Percentiles rank a stretch among this genome's conserved stretches.
phyloP scores from a whole-genome alignment of 2,113 vertebrate genomes.

The Amphilophus citrinellus region DNA sequence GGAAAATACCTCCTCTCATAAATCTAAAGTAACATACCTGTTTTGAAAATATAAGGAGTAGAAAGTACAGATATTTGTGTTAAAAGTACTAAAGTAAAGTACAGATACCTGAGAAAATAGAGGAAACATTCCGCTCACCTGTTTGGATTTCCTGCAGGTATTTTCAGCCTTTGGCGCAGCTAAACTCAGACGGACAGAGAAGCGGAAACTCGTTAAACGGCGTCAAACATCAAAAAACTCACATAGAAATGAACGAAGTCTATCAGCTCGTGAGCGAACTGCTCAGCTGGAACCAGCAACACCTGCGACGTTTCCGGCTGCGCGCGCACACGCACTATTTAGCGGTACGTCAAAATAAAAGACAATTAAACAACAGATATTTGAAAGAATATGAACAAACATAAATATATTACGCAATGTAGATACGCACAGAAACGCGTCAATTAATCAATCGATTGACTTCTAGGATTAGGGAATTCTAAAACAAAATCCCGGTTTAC shows the following conservation, averaged over 20 bases:
- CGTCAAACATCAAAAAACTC: neutral
- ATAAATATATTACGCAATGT: neutral
- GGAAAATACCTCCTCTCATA: too few relatives aligned
- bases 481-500: neutral
- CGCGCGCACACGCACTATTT: neutral
- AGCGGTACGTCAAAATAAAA: neutral
- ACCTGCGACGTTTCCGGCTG: neutral
- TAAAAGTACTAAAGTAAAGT: too few relatives aligned
- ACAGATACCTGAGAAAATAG: too few relatives aligned
- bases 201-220: neutral
- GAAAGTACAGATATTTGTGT: too few relatives aligned
- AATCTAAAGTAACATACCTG: too few relatives aligned
- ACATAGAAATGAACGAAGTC: neutral
- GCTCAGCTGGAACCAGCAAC: neutral
- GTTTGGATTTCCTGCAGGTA: neutral
- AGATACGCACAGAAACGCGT: neutral
- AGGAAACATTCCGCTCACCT: neutral
- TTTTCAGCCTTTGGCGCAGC: neutral
- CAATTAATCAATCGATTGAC: too few relatives aligned
- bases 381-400: neutral
- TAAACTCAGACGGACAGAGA: neutral
- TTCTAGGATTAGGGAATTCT: too few relatives aligned
- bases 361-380: neutral
- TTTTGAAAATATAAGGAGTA: too few relatives aligned
- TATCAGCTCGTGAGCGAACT: neutral